phyloP scores from a whole-genome alignment of 2,113 vertebrate genomes.

The Odontophorus gujanensis region DNA sequence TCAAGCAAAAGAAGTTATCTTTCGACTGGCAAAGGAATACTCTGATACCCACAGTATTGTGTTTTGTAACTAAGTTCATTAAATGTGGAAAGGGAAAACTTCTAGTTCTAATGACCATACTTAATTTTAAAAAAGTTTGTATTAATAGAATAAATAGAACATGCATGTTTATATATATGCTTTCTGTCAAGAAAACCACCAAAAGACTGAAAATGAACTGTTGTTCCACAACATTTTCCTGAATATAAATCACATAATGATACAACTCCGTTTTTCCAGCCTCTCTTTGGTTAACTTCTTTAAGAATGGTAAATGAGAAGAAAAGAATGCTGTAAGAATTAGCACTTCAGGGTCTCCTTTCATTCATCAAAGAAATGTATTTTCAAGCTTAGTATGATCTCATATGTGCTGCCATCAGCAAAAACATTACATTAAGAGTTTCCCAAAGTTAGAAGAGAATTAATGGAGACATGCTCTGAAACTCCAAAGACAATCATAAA shows the following conservation, averaged over 20 bases:
- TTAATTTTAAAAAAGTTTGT: not conserved
- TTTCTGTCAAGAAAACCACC: not conserved
- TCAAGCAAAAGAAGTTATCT: not conserved
- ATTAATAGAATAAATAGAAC: not conserved
- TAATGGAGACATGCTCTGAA: slow-evolving; percentile 1
- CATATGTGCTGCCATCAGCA: slow-evolving; percentile 45
- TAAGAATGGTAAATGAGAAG: slow-evolving; percentile 7
- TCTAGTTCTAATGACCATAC: not conserved
- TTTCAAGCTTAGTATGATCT: slow-evolving; percentile 45
- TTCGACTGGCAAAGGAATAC: not conserved
- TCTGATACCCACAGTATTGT: not conserved
- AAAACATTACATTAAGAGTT: slow-evolving; percentile 24
- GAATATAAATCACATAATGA: not conserved
- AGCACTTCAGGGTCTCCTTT: slow-evolving; percentile 44
- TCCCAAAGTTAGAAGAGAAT: slow-evolving; percentile 42
- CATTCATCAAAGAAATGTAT: slow-evolving; percentile 48
- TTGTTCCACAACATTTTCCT: not conserved
- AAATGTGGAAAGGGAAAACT: not conserved
- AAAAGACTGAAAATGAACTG: not conserved
- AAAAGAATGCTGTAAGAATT: slow-evolving; percentile 36
- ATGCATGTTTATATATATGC: not conserved
- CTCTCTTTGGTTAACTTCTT: not conserved
- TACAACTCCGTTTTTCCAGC: not conserved
- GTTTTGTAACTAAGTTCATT: not conserved
- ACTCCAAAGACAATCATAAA: slow-evolving; percentile 19